Conservation (phyloP, 2,113 vertebrate species). For the Labeo catla region DNA sequence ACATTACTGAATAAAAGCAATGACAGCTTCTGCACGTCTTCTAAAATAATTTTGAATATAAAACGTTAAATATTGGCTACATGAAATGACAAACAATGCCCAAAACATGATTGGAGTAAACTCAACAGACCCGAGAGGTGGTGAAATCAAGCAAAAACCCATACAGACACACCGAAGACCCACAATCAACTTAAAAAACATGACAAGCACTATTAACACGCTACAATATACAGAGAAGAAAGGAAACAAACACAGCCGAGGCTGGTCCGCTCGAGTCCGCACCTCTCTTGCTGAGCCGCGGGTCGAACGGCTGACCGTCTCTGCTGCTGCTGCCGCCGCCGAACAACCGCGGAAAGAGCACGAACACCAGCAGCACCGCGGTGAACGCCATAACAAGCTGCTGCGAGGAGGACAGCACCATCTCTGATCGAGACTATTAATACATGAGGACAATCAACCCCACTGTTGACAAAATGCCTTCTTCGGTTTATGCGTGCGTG, state of each 20-base stretch:
- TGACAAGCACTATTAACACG: not conserved
- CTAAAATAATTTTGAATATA: not conserved
- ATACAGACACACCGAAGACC: not conserved
- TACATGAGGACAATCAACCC: not conserved
- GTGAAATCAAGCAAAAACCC: not conserved
- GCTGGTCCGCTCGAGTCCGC: not conserved
- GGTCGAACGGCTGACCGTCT: conserved; percentile 9
- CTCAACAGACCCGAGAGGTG: not conserved
- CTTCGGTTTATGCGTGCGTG: not conserved
- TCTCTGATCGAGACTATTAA: not conserved
- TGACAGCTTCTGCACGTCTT: not conserved
- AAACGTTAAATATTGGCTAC: not conserved
- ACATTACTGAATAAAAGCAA: not conserved
- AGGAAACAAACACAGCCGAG: not conserved
- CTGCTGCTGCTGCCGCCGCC: not conserved
- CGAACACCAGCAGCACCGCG: conserved; percentile 38
- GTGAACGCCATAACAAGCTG: conserved; percentile 48
- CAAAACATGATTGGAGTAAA: not conserved
- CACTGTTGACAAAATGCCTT: not conserved
- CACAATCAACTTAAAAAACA: not conserved
- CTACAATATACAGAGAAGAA: not conserved
- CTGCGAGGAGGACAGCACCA: conserved; percentile 44
- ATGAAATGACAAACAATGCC: not conserved
- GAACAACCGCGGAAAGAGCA: conserved; percentile 43
- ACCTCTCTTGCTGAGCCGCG: conserved; percentile 24